Evolutionary conservation across 2,113 vertebrate species (phyloP).

Genomic region (Nothobranchius kuhntae): DNA sequence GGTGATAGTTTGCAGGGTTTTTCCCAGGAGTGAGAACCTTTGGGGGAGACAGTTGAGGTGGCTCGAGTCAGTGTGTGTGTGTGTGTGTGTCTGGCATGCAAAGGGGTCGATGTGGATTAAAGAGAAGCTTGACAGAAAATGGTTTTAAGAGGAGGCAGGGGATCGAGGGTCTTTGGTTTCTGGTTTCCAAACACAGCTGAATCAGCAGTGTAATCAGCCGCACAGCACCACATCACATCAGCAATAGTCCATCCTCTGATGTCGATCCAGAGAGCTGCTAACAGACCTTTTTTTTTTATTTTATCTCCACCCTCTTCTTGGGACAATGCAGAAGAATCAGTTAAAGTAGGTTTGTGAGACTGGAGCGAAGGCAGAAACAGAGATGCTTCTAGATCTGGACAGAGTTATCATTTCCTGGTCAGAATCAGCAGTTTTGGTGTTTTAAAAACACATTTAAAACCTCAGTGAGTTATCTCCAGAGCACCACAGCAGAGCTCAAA

Average conservation of each 20-base stretch:
- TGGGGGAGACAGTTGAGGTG: conserved; percentile 6
- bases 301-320: conserved; percentile 49
- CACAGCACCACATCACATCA: conserved; percentile 51
- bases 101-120: conserved; percentile 53
- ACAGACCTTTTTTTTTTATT: conserved; percentile 42
- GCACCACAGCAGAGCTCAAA: no score
- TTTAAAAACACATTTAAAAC: no score
- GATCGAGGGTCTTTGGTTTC: conserved; percentile 61
- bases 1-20: conserved; percentile 30
- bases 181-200: conserved; percentile 69
- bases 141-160: conserved; percentile 37
- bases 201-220: conserved; percentile 59
- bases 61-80: conserved; percentile 32
- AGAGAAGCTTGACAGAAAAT: conserved; percentile 38
- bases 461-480: no score
- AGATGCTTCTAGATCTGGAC: conserved; percentile 11
- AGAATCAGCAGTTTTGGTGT: background rate
- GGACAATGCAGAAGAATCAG: conserved; percentile 22
- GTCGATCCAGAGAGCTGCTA: conserved; percentile 53
- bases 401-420: conserved; percentile 29
- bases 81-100: conserved; percentile 28
- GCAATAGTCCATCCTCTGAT: conserved; percentile 42
- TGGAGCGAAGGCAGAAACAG: conserved; percentile 2
- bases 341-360: conserved; percentile 56
- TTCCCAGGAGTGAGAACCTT: conserved; percentile 37